Evolutionary conservation across 2,888 invertebrate genomes (phyloP).

Genomic region (Pristionchus maxplancki): DNA sequence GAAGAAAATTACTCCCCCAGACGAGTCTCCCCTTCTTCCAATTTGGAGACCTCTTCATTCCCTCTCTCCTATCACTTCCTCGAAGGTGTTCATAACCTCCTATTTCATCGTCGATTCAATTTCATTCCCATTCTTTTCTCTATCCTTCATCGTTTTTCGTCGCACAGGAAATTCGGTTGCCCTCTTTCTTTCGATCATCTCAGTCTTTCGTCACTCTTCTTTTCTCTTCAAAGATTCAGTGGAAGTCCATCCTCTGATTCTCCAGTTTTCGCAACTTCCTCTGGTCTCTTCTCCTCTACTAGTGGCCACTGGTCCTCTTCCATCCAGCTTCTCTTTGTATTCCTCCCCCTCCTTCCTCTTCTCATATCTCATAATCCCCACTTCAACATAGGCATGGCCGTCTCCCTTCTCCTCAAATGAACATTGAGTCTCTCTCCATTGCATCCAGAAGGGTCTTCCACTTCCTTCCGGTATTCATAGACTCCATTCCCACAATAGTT

Average conservation of each 20-base stretch:
- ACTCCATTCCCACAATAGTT: background rate
- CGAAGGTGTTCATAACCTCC: background rate
- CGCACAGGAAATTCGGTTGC: constrained; percentile 29
- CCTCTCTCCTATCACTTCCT: background rate
- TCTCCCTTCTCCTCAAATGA: background rate
- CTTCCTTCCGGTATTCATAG: background rate
- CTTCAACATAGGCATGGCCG: constrained; percentile 6
- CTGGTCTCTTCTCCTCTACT: background rate
- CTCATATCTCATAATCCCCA: constrained; percentile 42
- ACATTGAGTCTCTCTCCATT: background rate
- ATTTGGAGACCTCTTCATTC: constrained; percentile 18
- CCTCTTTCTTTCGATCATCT: background rate
- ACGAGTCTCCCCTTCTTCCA: background rate
- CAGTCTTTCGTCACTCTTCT: background rate
- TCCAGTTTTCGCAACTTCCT: background rate
- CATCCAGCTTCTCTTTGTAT: constrained; percentile 25
- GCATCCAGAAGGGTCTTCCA: background rate
- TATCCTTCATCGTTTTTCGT: background rate
- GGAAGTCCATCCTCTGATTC: background rate
- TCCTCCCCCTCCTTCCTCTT: background rate
- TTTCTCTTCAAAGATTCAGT: constrained; percentile 1
- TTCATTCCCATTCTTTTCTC: background rate
- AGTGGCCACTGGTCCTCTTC: background rate
- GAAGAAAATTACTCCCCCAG: constrained; percentile 40
- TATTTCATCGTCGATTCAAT: background rate